Evolutionary conservation across 2,113 vertebrate species (phyloP).

Genomic region (Sinocyclocheilus rhinocerous): DNA sequence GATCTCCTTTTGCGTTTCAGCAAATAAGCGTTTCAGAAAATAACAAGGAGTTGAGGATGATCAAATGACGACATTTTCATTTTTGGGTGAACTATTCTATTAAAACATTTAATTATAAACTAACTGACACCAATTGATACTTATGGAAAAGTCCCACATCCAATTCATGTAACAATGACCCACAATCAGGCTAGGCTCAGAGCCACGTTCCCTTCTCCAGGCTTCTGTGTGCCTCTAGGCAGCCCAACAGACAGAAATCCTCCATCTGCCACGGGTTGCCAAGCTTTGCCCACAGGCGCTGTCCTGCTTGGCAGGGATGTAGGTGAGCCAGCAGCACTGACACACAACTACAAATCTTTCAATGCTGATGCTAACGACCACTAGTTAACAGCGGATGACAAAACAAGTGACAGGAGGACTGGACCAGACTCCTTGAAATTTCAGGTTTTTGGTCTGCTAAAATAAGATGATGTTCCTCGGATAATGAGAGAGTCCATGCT

Average conservation of each 20-base stretch:
- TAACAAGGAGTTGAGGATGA: background rate
- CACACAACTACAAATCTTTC: slow-evolving; percentile 36
- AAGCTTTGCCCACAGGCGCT: slow-evolving; percentile 62
- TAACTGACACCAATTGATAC: too few relatives aligned
- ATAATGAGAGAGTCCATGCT: slow-evolving; percentile 11
- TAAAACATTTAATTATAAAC: background rate
- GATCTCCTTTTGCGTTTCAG: background rate
- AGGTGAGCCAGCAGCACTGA: slow-evolving; percentile 58
- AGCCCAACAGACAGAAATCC: slow-evolving; percentile 40
- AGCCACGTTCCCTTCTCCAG: slow-evolving; percentile 26
- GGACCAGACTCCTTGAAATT: background rate
- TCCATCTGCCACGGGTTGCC: slow-evolving; percentile 47
- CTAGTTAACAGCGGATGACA: background rate
- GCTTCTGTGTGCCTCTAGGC: slow-evolving; percentile 37
- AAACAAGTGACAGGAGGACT: background rate
- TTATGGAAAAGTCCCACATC: background rate
- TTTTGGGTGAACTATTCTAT: background rate
- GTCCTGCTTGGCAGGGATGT: slow-evolving; percentile 64
- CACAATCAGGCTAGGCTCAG: slow-evolving; percentile 26
- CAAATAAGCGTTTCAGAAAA: background rate
- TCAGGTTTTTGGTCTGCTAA: background rate
- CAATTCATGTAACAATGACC: slow-evolving; percentile 24
- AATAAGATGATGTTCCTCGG: background rate
- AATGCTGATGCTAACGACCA: slow-evolving; percentile 35
- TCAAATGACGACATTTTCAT: background rate